phyloP scores from a whole-genome alignment of 92 coral and sea anemone genomes.

The Epizoanthus stellaris region DNA sequence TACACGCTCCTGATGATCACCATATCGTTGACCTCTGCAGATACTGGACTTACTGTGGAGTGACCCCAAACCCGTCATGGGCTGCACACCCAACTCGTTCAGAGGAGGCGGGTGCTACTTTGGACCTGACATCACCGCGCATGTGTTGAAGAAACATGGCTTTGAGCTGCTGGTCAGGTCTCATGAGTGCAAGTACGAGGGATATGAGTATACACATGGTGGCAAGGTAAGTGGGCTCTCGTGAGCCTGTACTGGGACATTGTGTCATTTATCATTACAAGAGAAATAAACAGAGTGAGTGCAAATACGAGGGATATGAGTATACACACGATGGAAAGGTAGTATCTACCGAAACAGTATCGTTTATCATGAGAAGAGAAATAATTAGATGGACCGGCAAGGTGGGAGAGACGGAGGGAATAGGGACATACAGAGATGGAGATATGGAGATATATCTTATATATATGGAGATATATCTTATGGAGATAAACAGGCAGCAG shows the following conservation, averaged over 20 bases:
- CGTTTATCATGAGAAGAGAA: no score
- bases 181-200: slow-evolving; percentile 94
- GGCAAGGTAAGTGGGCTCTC: slow-evolving; percentile 69
- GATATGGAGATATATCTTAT: no score
- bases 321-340: slow-evolving; percentile 90
- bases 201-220: slow-evolving; percentile 87
- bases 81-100: slow-evolving; percentile 90
- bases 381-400: no score
- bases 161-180: slow-evolving; percentile 89
- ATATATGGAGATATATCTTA: no score
- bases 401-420: no score
- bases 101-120: slow-evolving; percentile 99
- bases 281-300: slow-evolving; percentile 48
- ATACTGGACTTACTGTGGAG: slow-evolving; percentile 96
- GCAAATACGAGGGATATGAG: slow-evolving; percentile 93
- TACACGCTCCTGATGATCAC: no score
- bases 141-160: slow-evolving; percentile 80
- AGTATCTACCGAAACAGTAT: no score
- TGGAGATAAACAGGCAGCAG: no score
- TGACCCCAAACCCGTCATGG: slow-evolving; percentile 86
- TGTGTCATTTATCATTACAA: no score
- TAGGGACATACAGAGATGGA: no score
- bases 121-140: slow-evolving; percentile 94
- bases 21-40: slow-evolving; percentile 38
- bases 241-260: no score